Percentiles rank a stretch among this genome's conserved stretches.
These are phyloP conservation scores for Patella ulyssiponensis DNA, from an alignment of 2,888 invertebrate species.

Conservation along the genomic window DNA sequence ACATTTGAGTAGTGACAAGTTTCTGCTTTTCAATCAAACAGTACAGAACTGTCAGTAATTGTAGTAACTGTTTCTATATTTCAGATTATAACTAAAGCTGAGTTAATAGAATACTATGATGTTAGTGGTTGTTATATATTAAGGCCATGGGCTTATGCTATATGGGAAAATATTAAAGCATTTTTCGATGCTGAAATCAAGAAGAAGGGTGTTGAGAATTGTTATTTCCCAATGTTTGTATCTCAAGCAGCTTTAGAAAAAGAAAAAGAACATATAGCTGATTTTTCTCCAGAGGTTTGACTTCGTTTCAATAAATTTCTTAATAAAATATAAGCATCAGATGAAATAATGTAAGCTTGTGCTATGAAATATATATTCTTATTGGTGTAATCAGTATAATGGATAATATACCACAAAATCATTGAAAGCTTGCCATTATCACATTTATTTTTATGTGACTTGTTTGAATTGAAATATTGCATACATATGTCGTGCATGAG, in stretches of 20 bases:
- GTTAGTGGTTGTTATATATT: constrained; percentile 99
- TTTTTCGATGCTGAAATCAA: constrained; percentile 91
- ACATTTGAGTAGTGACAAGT: too few species aligned
- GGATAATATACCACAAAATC: too few species aligned
- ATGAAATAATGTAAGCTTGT: too few species aligned
- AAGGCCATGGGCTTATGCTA: constrained; percentile 95
- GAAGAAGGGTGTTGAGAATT: constrained; percentile 93
- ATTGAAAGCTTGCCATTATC: too few species aligned
- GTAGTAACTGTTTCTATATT: not conserved
- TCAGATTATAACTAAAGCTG: constrained; percentile 86
- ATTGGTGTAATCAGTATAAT: too few species aligned
- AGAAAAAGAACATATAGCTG: constrained; percentile 96
- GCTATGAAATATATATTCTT: too few species aligned
- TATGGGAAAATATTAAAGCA: constrained; percentile 92
- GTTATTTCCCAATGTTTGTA: constrained; percentile 99
- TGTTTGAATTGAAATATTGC: too few species aligned
- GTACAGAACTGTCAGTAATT: too few species aligned
- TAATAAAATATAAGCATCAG: too few species aligned
- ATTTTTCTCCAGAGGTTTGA: constrained; percentile 96
- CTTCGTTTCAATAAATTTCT: not conserved
- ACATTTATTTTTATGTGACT: too few species aligned
- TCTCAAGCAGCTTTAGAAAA: constrained; percentile 90
- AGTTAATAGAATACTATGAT: constrained; percentile 99
- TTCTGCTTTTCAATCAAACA: too few species aligned
- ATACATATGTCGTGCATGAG: too few species aligned